Evolutionary conservation across 2,888 invertebrate species (phyloP).

Genomic region (Miltochrista miniata): DNA sequence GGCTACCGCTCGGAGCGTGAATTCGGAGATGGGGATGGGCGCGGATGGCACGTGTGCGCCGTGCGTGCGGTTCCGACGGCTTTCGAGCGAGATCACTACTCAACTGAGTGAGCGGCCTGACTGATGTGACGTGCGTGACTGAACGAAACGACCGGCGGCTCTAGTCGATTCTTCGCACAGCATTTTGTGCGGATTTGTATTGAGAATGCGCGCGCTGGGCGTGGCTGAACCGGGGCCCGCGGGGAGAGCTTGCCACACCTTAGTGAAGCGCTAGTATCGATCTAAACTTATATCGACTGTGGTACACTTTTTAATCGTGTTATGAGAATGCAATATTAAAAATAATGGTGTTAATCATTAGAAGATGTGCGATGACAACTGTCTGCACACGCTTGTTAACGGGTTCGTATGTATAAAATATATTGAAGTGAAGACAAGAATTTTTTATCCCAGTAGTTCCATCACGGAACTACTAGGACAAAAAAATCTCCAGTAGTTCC

Average conservation of each 20-base stretch:
- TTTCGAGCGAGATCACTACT: constrained; percentile 70
- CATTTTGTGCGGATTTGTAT: constrained; percentile 73
- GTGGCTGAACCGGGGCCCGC: constrained; percentile 68
- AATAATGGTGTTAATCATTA: too few relatives aligned
- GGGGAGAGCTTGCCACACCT: constrained; percentile 62
- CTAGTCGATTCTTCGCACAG: constrained; percentile 63
- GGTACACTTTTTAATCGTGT: background rate
- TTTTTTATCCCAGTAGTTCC: too few relatives aligned
- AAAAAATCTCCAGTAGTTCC: too few relatives aligned
- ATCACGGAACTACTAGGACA: too few relatives aligned
- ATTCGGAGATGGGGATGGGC: constrained; percentile 55
- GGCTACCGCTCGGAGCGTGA: constrained; percentile 49
- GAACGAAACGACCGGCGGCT: constrained; percentile 55
- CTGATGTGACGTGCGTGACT: constrained; percentile 67
- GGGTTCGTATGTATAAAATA: too few relatives aligned
- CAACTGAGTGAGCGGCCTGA: constrained; percentile 54
- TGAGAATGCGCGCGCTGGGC: constrained; percentile 77
- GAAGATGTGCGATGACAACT: too few relatives aligned
- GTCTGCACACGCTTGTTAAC: too few relatives aligned
- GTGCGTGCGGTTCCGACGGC: constrained; percentile 66
- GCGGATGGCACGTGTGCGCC: constrained; percentile 69
- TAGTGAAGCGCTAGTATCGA: constrained; percentile 64
- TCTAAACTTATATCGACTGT: constrained; percentile 49
- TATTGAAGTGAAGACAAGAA: too few relatives aligned
- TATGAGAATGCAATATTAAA: too few relatives aligned